These are phyloP conservation scores for Bothrops jararaca DNA, from an alignment of 2,113 vertebrate genomes.

Conservation along the genomic window DNA sequence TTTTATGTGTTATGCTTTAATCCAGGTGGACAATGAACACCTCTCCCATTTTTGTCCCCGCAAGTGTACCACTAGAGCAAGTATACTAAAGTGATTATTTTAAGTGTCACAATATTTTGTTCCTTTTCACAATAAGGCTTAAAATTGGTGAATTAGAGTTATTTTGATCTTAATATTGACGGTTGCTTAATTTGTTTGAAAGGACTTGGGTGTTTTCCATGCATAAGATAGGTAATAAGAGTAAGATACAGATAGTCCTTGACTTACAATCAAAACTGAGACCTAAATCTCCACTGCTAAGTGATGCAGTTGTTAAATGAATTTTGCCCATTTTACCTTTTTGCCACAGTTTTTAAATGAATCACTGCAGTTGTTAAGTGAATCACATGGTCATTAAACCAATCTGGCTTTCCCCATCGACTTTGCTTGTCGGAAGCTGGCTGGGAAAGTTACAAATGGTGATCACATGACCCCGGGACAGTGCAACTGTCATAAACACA, in stretches of 20 bases:
- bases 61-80: not conserved
- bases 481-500: not conserved
- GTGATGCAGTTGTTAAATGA: not conserved
- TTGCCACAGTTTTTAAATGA: not conserved
- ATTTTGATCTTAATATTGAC: not conserved
- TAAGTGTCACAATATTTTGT: not conserved
- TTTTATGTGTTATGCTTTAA: not conserved
- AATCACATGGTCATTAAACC: not conserved
- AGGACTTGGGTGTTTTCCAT: not conserved
- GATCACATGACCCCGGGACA: not conserved
- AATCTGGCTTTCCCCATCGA: not conserved
- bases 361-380: not conserved
- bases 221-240: not conserved
- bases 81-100: not conserved
- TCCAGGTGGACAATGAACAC: not conserved
- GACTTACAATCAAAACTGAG: not conserved
- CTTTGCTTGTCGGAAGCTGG: not conserved
- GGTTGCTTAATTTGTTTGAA: not conserved
- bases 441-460: not conserved
- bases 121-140: not conserved
- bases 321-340: not conserved
- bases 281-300: not conserved
- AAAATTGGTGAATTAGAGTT: not conserved
- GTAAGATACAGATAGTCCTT: not conserved
- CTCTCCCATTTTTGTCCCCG: not conserved